A percentile compares a stretch with the other conserved stretches of the same genome.
Conservation (phyloP, 30 jellyfish, hydroid and myxozoan genomes). For the Clytia hemisphaerica region DNA sequence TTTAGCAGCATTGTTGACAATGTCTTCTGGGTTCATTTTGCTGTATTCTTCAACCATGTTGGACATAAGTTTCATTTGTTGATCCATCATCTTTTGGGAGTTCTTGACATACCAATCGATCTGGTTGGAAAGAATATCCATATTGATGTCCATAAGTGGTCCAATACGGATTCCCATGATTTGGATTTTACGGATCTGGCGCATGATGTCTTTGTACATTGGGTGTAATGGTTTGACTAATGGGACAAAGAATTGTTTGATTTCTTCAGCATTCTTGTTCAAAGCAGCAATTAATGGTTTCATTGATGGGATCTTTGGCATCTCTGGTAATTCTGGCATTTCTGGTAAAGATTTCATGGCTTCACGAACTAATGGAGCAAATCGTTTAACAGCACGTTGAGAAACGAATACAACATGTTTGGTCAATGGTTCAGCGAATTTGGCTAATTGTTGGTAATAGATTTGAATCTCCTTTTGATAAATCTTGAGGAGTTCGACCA, state of each 20-base stretch:
- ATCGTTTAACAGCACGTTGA: conserved; percentile 43
- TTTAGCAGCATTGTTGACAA: conserved; percentile 35
- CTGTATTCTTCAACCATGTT: conserved; percentile 20
- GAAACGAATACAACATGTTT: conserved; percentile 40
- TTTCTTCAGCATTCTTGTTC: background rate
- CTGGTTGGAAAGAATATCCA: background rate
- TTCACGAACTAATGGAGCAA: conserved; percentile 60
- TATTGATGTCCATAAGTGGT: conserved; percentile 1
- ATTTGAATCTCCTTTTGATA: conserved; percentile 14
- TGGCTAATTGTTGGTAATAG: background rate
- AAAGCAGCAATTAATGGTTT: conserved; percentile 27
- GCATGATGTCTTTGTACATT: conserved; percentile 34
- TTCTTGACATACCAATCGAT: conserved; percentile 27
- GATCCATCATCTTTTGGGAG: background rate
- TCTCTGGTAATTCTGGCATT: background rate
- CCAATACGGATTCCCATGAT: conserved; percentile 23
- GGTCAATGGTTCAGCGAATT: conserved; percentile 50
- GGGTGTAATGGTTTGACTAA: conserved; percentile 54
- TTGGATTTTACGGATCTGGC: conserved; percentile 45
- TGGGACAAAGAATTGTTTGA: conserved; percentile 47
- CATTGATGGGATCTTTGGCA: too few relatives aligned
- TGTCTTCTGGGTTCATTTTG: conserved; percentile 54
- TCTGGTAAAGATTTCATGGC: conserved; percentile 12
- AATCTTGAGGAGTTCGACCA: conserved; percentile 26
- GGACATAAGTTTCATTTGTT: conserved; percentile 3